Evolutionary conservation across 2,888 invertebrate genomes (phyloP).

Genomic region (Eupithecia abbreviata): DNA sequence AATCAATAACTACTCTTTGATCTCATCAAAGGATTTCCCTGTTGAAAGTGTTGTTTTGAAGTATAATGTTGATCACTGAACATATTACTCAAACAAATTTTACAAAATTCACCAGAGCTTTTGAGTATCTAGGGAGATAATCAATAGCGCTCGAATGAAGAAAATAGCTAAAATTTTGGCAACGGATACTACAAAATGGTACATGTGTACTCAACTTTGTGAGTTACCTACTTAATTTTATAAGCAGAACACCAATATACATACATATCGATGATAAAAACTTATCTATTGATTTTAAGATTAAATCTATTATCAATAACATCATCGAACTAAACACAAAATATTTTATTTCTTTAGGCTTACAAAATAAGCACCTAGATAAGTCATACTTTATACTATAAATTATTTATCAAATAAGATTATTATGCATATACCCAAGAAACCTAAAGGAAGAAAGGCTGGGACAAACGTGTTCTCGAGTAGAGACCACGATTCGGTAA

Average conservation of each 20-base stretch:
- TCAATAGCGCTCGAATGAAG: not conserved
- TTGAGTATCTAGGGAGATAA: no score
- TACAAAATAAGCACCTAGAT: no score
- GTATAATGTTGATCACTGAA: not conserved
- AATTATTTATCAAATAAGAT: no score
- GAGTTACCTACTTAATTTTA: no score
- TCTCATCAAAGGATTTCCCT: not conserved
- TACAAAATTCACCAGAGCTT: not conserved
- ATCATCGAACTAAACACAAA: not conserved
- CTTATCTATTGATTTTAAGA: not conserved
- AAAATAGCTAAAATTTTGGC: not conserved
- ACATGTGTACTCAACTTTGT: no score
- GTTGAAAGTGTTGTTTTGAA: not conserved
- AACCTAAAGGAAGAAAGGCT: no score
- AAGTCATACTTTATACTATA: no score
- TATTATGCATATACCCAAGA: no score
- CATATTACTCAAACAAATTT: not conserved
- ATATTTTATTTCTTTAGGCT: no score
- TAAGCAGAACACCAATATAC: not conserved
- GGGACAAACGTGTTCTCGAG: no score
- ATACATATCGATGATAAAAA: not conserved
- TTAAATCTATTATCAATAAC: not conserved
- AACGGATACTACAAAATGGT: not conserved
- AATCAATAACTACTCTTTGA: constrained; percentile 9
- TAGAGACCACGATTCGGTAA: no score